A percentile compares a stretch with the other conserved stretches of the same genome.
phyloP scores from a whole-genome alignment of 1,140 invertebrate species.

The Drosophila ambigua region DNA sequence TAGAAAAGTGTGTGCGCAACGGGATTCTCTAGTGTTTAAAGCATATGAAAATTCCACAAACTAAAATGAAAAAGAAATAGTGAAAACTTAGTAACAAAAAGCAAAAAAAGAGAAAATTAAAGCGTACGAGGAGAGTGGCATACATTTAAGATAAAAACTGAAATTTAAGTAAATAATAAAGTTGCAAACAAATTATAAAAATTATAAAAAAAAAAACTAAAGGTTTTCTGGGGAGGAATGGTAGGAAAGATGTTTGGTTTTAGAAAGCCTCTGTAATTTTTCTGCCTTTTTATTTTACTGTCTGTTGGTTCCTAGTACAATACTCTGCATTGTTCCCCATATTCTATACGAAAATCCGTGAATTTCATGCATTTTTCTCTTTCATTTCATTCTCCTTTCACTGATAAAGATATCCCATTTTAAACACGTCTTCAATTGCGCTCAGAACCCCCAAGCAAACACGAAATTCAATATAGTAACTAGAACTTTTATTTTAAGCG shows the following conservation, averaged over 20 bases:
- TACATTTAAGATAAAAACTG: constrained; percentile 43
- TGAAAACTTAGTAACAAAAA: constrained; percentile 29
- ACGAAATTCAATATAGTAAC: constrained; percentile 41
- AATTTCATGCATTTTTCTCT: too few relatives aligned
- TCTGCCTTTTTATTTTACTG: too few relatives aligned
- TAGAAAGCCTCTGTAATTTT: too few relatives aligned
- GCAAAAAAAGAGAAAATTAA: constrained; percentile 33
- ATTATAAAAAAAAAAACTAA: neutral
- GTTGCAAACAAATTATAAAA: constrained; percentile 73
- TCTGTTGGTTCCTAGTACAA: too few relatives aligned
- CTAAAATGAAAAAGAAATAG: constrained; percentile 48
- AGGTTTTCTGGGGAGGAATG: neutral
- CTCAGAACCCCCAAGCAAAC: constrained; percentile 6
- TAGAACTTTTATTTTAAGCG: constrained; percentile 47
- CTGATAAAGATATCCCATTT: too few relatives aligned
- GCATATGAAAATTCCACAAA: constrained; percentile 44
- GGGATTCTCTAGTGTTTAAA: constrained; percentile 17
- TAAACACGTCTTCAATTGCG: neutral
- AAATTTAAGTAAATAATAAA: constrained; percentile 77
- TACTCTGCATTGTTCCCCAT: too few relatives aligned
- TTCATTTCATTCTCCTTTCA: too few relatives aligned
- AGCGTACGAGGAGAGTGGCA: constrained; percentile 12
- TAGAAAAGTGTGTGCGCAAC: constrained; percentile 53
- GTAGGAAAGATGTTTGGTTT: too few relatives aligned
- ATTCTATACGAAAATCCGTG: too few relatives aligned